Conservation (phyloP, 2,113 vertebrate genomes). For the Tupaia chinensis region DNA sequence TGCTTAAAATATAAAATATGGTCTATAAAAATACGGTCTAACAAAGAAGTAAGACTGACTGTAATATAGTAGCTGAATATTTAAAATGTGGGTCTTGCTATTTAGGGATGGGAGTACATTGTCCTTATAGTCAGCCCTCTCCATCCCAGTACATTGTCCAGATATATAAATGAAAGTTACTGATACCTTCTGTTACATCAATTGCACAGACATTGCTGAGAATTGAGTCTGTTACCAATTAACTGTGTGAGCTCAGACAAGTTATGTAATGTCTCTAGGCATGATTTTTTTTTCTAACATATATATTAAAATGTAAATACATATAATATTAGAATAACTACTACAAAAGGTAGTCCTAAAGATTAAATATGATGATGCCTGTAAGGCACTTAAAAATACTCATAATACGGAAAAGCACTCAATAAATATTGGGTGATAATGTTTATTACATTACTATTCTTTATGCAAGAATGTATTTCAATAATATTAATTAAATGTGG, state of each 20-base stretch:
- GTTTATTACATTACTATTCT: background rate
- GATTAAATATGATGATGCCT: background rate
- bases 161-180: background rate
- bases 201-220: background rate
- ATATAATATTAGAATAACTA: background rate
- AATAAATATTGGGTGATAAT: background rate
- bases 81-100: background rate
- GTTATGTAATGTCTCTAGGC: background rate
- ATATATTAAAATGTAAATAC: background rate
- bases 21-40: background rate
- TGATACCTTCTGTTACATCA: background rate
- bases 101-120: background rate
- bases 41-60: background rate
- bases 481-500: background rate
- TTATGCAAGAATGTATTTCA: background rate
- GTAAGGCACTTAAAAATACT: background rate
- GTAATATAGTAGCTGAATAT: background rate
- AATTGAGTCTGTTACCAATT: background rate
- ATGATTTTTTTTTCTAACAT: background rate
- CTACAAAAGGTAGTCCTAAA: background rate
- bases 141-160: background rate
- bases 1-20: background rate
- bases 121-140: background rate
- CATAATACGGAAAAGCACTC: background rate
- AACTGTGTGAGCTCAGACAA: background rate